Evolutionary conservation across 2,797 vertebrate species (phyloP).

Genomic region (Pangasius djambal): DNA sequence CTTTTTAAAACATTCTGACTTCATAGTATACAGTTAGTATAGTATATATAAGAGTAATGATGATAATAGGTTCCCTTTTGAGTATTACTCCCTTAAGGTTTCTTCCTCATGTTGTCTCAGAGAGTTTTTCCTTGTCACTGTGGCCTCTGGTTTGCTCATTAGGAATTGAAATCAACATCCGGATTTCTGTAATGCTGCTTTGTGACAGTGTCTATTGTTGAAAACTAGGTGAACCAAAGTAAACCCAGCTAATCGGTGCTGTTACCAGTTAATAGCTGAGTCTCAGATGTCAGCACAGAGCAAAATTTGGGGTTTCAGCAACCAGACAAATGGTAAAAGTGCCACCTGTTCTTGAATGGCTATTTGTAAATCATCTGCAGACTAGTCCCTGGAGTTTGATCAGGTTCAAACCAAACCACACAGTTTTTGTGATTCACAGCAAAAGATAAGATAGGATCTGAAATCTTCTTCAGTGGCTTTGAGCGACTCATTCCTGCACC

Average conservation of each 20-base stretch:
- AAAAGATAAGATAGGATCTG: neutral
- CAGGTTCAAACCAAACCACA: neutral
- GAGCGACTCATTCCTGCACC: slow-evolving; percentile 56
- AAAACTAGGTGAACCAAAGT: neutral
- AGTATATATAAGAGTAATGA: neutral
- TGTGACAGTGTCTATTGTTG: neutral
- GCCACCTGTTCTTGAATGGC: neutral
- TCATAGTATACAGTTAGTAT: neutral
- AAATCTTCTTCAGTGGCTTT: slow-evolving; percentile 17
- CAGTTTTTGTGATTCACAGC: slow-evolving; percentile 9
- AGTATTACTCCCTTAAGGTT: neutral
- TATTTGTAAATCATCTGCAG: neutral
- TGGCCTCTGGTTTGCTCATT: neutral
- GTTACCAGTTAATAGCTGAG: neutral
- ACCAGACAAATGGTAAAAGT: neutral
- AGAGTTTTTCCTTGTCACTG: neutral
- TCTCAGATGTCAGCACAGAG: neutral
- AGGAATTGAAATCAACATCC: neutral
- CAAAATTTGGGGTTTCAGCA: neutral
- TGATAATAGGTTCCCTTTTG: neutral
- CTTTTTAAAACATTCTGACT: neutral
- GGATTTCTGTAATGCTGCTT: neutral
- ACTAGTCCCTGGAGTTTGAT: neutral
- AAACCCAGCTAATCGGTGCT: neutral
- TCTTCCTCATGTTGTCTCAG: neutral